Conservation (phyloP, 35 echinoderm and acorn worm species). For the Lytechinus variegatus region DNA sequence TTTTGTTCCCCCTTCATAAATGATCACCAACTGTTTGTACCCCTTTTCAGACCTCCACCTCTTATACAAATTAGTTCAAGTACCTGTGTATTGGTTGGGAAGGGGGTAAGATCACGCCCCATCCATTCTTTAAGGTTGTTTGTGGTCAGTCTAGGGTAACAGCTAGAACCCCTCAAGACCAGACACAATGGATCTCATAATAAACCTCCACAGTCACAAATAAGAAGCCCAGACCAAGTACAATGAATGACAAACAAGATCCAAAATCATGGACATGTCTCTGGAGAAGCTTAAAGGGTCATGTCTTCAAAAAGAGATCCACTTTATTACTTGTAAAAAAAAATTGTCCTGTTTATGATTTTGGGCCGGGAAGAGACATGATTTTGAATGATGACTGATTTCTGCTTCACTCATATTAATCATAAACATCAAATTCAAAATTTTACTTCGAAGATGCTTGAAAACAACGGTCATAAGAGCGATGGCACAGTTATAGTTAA, state of each 20-base stretch:
- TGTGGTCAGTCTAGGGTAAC: constrained; percentile 7
- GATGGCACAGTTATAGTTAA: too few species aligned
- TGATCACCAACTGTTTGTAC: background rate
- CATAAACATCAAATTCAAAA: too few species aligned
- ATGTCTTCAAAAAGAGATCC: background rate
- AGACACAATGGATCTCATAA: background rate
- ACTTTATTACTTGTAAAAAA: background rate
- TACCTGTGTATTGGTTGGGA: background rate
- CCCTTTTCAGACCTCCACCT: background rate
- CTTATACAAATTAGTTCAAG: constrained; percentile 6
- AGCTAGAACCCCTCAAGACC: background rate
- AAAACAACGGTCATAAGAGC: too few species aligned
- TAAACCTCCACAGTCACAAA: background rate
- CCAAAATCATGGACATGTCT: background rate
- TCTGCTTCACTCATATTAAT: background rate
- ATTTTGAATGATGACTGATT: background rate
- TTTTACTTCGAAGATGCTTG: too few species aligned
- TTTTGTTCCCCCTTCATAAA: background rate
- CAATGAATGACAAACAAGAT: background rate
- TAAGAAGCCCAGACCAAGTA: too few species aligned
- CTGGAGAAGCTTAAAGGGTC: background rate
- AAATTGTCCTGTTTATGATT: background rate
- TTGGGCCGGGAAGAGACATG: background rate
- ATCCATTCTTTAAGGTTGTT: background rate
- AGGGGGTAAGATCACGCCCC: background rate